Evolutionary conservation across 2,888 invertebrate species (phyloP), one percentile per base, ranked within the genome.

Genomic region (Nesidiocoris tenuis): DNA sequence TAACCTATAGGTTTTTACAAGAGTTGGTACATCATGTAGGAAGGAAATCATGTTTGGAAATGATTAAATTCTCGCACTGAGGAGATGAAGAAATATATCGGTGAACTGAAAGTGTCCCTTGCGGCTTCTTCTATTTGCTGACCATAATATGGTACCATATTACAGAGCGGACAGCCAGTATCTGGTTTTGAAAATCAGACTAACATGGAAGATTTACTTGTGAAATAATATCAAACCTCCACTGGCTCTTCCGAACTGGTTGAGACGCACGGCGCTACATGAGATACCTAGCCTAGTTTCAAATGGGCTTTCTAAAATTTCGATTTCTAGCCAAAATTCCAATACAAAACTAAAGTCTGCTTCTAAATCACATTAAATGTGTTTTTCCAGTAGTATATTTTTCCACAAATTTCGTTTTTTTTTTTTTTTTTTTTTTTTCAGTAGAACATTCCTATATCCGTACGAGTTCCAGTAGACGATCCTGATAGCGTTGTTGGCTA

Each of bases 341-440:
- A n/a, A 5, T 70, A 70, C n/a, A 57, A 19, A 57, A 59, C 56
- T 59, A 23, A 70, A 59, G 56, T 70, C 70, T 39, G 39, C 39
- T 39, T 39, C 39, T 39, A 39, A 39, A 39, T 39, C 12, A 12
- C n/a, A n/a, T n/a, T n/a, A n/a, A n/a, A n/a, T n/a, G n/a, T n/a
- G n/a, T n/a, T n/a, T n/a, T n/a, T n/a, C n/a, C n/a, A n/a, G n/a
- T n/a, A n/a, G n/a, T n/a, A n/a, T n/a, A n/a, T n/a, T n/a, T n/a
- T n/a, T n/a, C n/a, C n/a, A n/a, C n/a, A n/a, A n/a, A n/a, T n/a
- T n/a, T n/a, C n/a, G n/a, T n/a, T n/a, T n/a, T n/a, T n/a, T n/a
- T n/a, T n/a, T n/a, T n/a, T n/a, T n/a, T n/a, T n/a, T n/a, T n/a
- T n/a, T n/a, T n/a, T n/a, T n/a, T n/a, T n/a, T n/a, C n/a, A n/a